Percentiles rank a stretch among this genome's conserved stretches.
phyloP scores from a whole-genome alignment of 2,888 invertebrate species.

The Apamea sordens region DNA sequence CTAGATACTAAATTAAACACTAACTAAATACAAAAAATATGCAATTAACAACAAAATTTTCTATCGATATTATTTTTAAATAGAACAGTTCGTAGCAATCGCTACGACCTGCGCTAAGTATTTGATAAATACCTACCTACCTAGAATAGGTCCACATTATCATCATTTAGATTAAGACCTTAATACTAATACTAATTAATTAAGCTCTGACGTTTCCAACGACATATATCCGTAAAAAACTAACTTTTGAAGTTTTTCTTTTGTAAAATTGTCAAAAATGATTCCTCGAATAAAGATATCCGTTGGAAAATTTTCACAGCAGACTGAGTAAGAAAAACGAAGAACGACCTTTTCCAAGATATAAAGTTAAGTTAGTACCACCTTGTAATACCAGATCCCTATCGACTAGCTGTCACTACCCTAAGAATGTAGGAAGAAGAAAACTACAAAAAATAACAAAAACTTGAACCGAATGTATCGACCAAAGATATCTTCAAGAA shows the following conservation, averaged over 20 bases:
- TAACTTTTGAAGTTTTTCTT: background rate
- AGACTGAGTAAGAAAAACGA: background rate
- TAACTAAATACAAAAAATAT: background rate
- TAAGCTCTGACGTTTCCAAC: background rate
- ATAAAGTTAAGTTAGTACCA: no score
- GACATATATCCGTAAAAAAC: background rate
- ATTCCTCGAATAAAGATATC: background rate
- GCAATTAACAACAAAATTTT: background rate
- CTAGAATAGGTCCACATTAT: background rate
- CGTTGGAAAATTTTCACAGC: no score
- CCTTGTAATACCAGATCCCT: background rate
- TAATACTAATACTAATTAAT: background rate
- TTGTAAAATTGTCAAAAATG: background rate
- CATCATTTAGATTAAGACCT: no score
- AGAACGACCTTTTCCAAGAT: background rate
- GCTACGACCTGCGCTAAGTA: background rate
- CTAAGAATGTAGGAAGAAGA: conserved; percentile 29
- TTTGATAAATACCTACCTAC: background rate
- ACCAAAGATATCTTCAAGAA: conserved; percentile 78
- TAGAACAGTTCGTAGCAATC: background rate
- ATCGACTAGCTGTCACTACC: conserved; percentile 1
- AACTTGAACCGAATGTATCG: conserved; percentile 68
- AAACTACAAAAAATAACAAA: conserved; percentile 56
- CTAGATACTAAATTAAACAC: background rate
- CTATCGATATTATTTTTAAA: background rate